These are phyloP conservation scores for Eucriotettix oculatus DNA, from an alignment of 2,888 invertebrate genomes.

Conservation along the genomic window DNA sequence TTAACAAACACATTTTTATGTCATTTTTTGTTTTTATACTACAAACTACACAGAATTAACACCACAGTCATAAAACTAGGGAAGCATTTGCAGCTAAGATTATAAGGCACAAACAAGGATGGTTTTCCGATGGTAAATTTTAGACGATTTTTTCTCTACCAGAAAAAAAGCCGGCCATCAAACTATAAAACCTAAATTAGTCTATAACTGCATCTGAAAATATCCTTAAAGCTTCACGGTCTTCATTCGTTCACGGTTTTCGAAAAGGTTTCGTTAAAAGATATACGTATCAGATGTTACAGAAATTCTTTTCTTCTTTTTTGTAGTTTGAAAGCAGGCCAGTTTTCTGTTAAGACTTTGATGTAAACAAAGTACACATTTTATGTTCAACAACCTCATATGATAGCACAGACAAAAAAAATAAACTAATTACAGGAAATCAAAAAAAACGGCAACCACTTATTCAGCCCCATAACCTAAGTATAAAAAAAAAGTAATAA, in stretches of 20 bases:
- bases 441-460: no score
- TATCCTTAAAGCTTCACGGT: no score
- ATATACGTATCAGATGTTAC: no score
- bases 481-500: neutral
- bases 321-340: no score
- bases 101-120: slow-evolving; percentile 16
- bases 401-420: neutral
- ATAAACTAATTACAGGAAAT: no score
- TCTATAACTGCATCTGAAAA: no score
- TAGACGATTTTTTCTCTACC: slow-evolving; percentile 4
- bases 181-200: neutral
- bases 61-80: slow-evolving; percentile 14
- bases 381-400: neutral
- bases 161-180: slow-evolving; percentile 11
- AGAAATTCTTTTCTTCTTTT: no score
- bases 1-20: slow-evolving; percentile 1
- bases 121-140: slow-evolving; percentile 11
- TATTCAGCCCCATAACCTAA: neutral
- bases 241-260: no score
- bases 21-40: slow-evolving; percentile 10
- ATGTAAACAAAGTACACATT: neutral
- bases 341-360: no score
- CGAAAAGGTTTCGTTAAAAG: no score
- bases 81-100: slow-evolving; percentile 15
- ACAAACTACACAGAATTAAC: slow-evolving; percentile 12